These are phyloP conservation scores for Drosophila pachea DNA, from an alignment of 1,140 invertebrate species.

Conservation along the genomic window DNA sequence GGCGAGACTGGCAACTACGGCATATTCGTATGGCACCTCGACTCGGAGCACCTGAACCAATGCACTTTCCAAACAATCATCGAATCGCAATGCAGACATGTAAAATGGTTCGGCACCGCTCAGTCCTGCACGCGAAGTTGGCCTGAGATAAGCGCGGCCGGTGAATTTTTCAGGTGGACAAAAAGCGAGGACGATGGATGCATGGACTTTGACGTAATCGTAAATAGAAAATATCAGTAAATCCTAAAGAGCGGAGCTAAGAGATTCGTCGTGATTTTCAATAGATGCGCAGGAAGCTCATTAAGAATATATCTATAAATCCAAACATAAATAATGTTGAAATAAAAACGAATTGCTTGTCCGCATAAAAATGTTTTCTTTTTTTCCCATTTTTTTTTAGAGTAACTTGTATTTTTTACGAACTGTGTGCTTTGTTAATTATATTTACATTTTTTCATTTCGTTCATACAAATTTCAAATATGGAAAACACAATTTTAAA, in stretches of 20 bases:
- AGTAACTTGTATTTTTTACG: constrained; percentile 7
- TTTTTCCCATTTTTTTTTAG: not conserved
- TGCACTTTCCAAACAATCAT: constrained; percentile 48
- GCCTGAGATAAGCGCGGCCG: constrained; percentile 48
- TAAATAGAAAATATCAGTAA: constrained; percentile 38
- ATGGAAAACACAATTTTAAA: constrained; percentile 64
- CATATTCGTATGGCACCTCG: constrained; percentile 56
- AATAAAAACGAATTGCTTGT: too few relatives aligned
- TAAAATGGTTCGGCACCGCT: constrained; percentile 51
- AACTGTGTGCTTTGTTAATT: constrained; percentile 54
- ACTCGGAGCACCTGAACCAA: constrained; percentile 10
- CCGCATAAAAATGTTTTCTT: too few relatives aligned
- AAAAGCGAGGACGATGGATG: not conserved
- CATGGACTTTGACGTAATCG: constrained; percentile 46
- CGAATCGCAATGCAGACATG: constrained; percentile 36
- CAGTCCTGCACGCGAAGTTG: constrained; percentile 56
- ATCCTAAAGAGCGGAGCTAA: not conserved
- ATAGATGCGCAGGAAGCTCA: too few relatives aligned
- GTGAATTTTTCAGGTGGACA: constrained; percentile 44
- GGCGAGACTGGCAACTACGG: constrained; percentile 18
- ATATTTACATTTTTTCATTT: constrained; percentile 56
- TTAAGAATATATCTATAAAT: too few relatives aligned
- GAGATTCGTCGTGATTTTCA: too few relatives aligned
- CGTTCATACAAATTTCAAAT: constrained; percentile 40
- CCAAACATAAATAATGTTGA: too few relatives aligned